Percentiles rank a stretch among this genome's conserved stretches.
phyloP scores from a whole-genome alignment of 2,888 invertebrate species.

The Leuctra nigra region DNA sequence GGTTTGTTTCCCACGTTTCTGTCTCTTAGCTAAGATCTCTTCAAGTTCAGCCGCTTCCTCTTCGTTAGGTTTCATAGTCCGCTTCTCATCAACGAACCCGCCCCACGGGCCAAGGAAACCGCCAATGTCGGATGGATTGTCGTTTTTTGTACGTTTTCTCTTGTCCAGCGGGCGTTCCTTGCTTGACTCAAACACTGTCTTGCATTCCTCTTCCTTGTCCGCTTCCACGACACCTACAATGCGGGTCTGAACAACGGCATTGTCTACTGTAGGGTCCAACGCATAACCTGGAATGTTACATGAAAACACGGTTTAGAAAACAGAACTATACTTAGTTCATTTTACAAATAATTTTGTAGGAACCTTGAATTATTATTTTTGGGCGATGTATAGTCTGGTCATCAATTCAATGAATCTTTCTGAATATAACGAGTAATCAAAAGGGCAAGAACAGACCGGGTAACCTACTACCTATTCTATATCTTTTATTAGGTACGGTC shows the following conservation, averaged over 20 bases:
- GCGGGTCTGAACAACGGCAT: constrained; percentile 28
- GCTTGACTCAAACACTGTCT: constrained; percentile 86
- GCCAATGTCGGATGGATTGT: constrained; percentile 83
- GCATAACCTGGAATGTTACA: constrained; percentile 61
- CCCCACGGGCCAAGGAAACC: constrained; percentile 99
- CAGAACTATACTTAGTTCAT: too few relatives aligned
- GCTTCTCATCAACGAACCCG: constrained; percentile 82
- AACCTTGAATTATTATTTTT: too few relatives aligned
- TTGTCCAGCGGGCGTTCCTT: constrained; percentile 64
- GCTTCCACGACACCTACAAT: constrained; percentile 57
- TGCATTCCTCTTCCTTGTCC: constrained; percentile 67
- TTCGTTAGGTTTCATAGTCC: constrained; percentile 84
- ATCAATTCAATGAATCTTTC: too few relatives aligned
- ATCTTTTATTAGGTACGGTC: too few relatives aligned
- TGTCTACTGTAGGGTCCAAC: constrained; percentile 81
- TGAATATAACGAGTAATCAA: too few relatives aligned
- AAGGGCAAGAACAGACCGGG: too few relatives aligned
- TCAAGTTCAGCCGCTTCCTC: constrained; percentile 92
- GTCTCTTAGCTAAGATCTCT: constrained; percentile 86
- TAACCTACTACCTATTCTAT: too few relatives aligned
- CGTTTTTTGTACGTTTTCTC: constrained; percentile 80
- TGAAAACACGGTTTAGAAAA: background rate
- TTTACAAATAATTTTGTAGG: too few relatives aligned
- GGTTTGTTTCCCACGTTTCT: constrained; percentile 76
- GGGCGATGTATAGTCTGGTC: too few relatives aligned